Percentiles rank a stretch among this genome's conserved stretches.
phyloP scores from a whole-genome alignment of 2,113 vertebrate genomes.

The Embiotoca jacksoni region DNA sequence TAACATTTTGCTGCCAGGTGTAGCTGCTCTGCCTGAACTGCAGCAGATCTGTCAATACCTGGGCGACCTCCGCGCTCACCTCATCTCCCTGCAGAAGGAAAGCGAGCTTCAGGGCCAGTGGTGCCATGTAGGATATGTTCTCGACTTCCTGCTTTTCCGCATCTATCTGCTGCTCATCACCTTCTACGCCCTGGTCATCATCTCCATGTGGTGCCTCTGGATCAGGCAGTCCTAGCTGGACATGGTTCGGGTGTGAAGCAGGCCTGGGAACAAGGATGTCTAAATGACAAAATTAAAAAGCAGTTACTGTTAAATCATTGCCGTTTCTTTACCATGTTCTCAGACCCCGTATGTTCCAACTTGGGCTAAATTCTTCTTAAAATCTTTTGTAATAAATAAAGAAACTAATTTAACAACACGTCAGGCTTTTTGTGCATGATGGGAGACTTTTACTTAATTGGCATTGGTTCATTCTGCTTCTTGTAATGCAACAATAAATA shows the following conservation, averaged over 20 bases:
- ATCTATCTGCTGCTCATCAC: conserved; percentile 86
- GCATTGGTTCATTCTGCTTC: too few species aligned
- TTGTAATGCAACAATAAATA: not conserved
- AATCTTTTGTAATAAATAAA: too few species aligned
- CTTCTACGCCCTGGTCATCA: conserved; percentile 85
- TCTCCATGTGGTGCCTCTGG: conserved; percentile 89
- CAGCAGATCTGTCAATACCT: conserved; percentile 83
- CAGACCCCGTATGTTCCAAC: too few species aligned
- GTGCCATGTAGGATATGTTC: conserved; percentile 87
- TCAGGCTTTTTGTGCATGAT: too few species aligned
- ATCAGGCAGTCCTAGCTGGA: conserved; percentile 71
- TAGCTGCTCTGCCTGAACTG: conserved; percentile 71
- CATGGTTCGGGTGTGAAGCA: not conserved
- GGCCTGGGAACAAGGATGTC: not conserved
- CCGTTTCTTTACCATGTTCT: too few species aligned
- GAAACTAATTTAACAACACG: too few species aligned
- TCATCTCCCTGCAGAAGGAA: conserved; percentile 78
- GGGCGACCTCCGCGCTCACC: conserved; percentile 75
- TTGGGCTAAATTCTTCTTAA: too few species aligned
- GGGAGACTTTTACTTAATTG: too few species aligned
- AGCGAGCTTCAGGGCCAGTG: conserved; percentile 81
- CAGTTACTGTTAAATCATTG: too few species aligned
- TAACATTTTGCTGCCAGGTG: conserved; percentile 15
- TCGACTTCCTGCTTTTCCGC: conserved; percentile 87
- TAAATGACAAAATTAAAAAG: too few species aligned